Evolutionary conservation across 2,888 invertebrate species (phyloP), one percentile per base, ranked within the genome.

Genomic region (Acanthopleura granulata): DNA sequence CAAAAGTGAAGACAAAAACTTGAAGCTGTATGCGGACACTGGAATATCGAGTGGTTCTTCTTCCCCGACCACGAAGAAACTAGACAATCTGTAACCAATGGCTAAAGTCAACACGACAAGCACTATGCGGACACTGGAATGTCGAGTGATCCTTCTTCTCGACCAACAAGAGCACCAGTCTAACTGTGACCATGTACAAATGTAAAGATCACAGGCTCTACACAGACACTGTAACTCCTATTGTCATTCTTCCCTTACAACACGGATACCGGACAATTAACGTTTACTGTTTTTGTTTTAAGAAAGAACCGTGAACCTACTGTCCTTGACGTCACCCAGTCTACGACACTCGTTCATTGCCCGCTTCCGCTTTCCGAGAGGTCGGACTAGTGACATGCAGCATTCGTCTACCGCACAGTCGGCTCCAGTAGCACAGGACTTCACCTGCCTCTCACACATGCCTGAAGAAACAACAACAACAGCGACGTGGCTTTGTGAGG

Each of bases 341-440:
- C 25, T 66, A 27, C 25, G 22, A 66, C 66, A 66, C 27, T 22
- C 66, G 29, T 66, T 66, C n/a, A 22, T 18, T 66, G 66, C 22
- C 22, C 22, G 1, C 29, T 27, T 66, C 29, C 29, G 22, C 14
- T 66, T 66, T 66, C 66, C 66, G 6, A 66, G 9, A 6, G 66
- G 66, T 14, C 66, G 18, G 1, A 66, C 25, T 25, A 66, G 25
- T 6, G 66, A 66, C 16, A 66, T 25, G 25, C 66, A 66, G 29
- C 66, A 66, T 25, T 66, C 66, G 66, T 66, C 66, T 6, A 3
- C 66, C 6, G 66, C 66, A 14, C 66, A 66, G 66, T 66, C 66
- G 29, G 22, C 22, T 1, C 66, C 66, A 16, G 66, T 22, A 22
- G 66, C 29, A 66, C 66, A 66, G 16, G 66, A 66, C 66, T 27